These are phyloP conservation scores for Ceyx margarethae DNA, from an alignment of 2,113 vertebrate genomes.

Conservation along the genomic window DNA sequence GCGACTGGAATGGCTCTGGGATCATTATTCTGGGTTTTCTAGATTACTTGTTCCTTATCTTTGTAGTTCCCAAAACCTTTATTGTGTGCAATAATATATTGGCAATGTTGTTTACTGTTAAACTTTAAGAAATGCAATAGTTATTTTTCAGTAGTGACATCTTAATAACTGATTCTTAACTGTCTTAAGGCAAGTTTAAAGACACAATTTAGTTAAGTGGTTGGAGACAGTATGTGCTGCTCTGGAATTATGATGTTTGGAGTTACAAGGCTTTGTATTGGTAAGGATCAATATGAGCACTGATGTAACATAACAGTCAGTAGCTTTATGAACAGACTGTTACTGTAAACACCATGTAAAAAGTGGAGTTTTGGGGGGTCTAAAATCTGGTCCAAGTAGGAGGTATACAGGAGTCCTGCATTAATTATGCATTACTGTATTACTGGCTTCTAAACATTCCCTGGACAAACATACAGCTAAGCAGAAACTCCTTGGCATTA, in stretches of 20 bases:
- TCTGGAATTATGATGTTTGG: neutral
- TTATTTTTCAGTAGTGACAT: constrained; percentile 63
- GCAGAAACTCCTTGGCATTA: neutral
- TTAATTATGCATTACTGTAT: neutral
- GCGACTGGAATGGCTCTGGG: constrained; percentile 92
- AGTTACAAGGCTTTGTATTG: neutral
- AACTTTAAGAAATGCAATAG: constrained; percentile 62
- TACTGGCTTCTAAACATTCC: constrained; percentile 2
- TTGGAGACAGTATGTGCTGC: neutral
- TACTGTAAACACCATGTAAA: neutral
- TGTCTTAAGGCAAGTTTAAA: constrained; percentile 32
- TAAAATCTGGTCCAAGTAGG: neutral
- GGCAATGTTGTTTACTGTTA: constrained; percentile 68
- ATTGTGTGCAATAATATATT: constrained; percentile 70
- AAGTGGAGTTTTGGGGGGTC: fast-evolving
- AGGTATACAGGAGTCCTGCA: neutral
- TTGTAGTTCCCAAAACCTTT: constrained; percentile 59
- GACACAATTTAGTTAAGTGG: constrained; percentile 11
- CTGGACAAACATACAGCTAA: neutral
- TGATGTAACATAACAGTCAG: constrained; percentile 2
- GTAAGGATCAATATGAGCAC: constrained; percentile 8
- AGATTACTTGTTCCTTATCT: constrained; percentile 42
- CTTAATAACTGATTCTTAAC: constrained; percentile 47
- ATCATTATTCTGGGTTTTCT: constrained; percentile 94
- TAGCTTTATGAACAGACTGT: neutral